These are phyloP conservation scores for Sigmodon hispidus DNA, from an alignment of 2,113 vertebrate genomes.

Conservation along the genomic window DNA sequence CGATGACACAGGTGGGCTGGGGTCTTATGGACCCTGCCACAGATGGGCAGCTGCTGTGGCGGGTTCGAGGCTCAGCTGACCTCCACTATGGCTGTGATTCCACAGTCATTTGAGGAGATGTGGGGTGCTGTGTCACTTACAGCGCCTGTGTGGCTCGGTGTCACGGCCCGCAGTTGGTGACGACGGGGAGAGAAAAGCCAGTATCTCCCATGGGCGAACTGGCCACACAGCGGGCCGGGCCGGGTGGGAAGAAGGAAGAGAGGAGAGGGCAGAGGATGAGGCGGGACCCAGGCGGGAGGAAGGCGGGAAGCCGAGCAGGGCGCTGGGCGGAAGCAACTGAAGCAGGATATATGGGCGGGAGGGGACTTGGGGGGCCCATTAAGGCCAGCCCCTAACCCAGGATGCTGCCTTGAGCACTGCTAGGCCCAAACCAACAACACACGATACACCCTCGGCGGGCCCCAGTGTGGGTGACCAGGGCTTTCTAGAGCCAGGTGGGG, in stretches of 20 bases:
- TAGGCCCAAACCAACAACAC: neutral
- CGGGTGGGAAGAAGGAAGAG: constrained; percentile 80
- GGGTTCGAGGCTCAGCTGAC: neutral
- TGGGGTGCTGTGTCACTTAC: constrained; percentile 83
- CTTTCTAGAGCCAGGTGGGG: neutral
- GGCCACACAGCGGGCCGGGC: constrained; percentile 78
- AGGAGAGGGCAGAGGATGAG: constrained; percentile 71
- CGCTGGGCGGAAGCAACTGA: constrained; percentile 52
- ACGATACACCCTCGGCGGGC: neutral
- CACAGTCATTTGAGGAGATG: neutral
- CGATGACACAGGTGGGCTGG: fast-evolving
- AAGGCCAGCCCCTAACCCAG: neutral
- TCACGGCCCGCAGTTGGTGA: constrained; percentile 86
- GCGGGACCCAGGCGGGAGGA: constrained; percentile 67
- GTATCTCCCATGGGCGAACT: constrained; percentile 95
- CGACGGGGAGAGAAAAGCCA: constrained; percentile 93
- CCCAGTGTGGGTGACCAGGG: neutral
- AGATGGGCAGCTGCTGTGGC: neutral
- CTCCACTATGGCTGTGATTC: neutral
- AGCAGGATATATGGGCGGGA: neutral
- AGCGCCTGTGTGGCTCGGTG: constrained; percentile 85
- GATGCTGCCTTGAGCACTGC: fast-evolving
- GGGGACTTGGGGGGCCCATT: neutral
- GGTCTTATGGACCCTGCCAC: neutral
- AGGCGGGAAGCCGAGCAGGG: neutral